phyloP scores from a whole-genome alignment of 2,113 vertebrate species.

The Pyrgilauda ruficollis region DNA sequence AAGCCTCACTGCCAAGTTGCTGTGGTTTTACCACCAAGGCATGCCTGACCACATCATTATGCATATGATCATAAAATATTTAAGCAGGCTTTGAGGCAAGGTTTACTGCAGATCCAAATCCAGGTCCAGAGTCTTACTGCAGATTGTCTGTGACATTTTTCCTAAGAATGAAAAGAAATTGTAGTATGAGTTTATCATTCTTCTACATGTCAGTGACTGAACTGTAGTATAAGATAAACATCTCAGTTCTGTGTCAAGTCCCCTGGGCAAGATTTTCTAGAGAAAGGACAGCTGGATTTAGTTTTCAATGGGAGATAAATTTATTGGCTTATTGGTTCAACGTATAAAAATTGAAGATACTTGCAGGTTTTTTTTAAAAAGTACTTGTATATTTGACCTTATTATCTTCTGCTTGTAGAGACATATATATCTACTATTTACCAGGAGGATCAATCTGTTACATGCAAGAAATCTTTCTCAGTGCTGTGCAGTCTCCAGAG shows the following conservation, averaged over 20 bases:
- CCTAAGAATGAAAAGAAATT: neutral
- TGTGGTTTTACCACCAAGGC: neutral
- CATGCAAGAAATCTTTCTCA: neutral
- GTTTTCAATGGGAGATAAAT: neutral
- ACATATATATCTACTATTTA: neutral
- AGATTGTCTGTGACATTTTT: neutral
- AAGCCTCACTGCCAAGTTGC: neutral
- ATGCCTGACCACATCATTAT: neutral
- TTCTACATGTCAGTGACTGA: neutral
- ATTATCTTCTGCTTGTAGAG: neutral
- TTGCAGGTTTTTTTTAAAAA: neutral
- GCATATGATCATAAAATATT: neutral
- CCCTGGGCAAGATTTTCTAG: neutral
- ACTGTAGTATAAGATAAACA: accelerated
- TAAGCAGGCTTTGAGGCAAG: neutral
- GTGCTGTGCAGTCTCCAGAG: neutral
- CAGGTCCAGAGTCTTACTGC: neutral
- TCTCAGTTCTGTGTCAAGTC: neutral
- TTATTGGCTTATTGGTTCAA: neutral
- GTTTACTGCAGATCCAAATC: neutral
- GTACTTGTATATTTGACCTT: neutral
- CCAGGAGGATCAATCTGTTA: neutral
- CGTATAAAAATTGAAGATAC: neutral
- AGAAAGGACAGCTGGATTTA: neutral
- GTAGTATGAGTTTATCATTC: neutral